Percentiles rank a stretch among this genome's conserved stretches.
Conservation (phyloP, 2,797 vertebrate genomes). For the Babyrousa celebensis region DNA sequence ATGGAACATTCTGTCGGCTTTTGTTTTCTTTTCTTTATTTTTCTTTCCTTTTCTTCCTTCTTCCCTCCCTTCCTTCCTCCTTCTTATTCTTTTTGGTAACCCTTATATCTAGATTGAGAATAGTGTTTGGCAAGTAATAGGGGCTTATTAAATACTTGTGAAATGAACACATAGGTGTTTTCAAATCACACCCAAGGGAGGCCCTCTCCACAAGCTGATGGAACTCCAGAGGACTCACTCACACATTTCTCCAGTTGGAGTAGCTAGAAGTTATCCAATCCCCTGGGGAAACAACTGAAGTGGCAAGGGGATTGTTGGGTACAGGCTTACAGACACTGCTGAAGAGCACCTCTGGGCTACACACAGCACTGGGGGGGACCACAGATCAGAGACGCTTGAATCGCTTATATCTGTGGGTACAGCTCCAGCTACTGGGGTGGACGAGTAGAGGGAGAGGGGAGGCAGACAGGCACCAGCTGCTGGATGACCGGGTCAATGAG, state of each 20-base stretch:
- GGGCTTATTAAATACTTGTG: conserved; percentile 35
- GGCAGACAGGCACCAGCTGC: conserved; percentile 75
- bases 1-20: conserved; percentile 13
- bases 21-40: neutral
- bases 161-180: conserved; percentile 39
- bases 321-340: neutral
- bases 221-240: neutral
- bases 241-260: neutral
- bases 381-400: conserved; percentile 33
- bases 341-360: neutral
- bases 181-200: conserved; percentile 50
- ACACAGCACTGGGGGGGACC: neutral
- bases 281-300: neutral
- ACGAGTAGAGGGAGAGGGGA: neutral
- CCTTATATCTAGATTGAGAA: conserved; percentile 5
- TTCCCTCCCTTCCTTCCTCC: neutral
- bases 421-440: neutral
- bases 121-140: conserved; percentile 44
- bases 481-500: conserved; percentile 71
- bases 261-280: conserved; percentile 41
- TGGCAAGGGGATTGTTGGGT: neutral
- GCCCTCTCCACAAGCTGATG: neutral
- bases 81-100: neutral
- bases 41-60: no score
- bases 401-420: conserved; percentile 55